Percentiles rank a stretch among this genome's conserved stretches.
phyloP scores from a whole-genome alignment of 92 coral and sea anemone species.

The Micromussa lordhowensis region DNA sequence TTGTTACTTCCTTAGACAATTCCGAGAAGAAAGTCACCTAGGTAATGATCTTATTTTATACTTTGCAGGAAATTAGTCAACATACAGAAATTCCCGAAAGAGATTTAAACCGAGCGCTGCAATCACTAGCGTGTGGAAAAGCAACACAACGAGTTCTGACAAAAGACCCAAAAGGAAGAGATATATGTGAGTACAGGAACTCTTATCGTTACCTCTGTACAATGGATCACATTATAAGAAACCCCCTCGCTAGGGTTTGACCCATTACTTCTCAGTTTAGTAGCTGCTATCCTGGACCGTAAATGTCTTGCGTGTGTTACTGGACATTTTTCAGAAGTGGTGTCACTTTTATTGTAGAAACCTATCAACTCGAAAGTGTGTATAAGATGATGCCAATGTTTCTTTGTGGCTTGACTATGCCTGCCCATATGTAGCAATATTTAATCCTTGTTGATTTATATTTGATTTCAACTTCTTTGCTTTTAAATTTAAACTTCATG shows the following conservation, averaged over 20 bases:
- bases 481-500: no score
- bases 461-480: no score
- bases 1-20: not conserved
- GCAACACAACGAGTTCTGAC: slow-evolving; percentile 92
- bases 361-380: no score
- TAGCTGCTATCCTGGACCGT: not conserved
- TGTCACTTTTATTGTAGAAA: not conserved
- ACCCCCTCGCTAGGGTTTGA: not conserved
- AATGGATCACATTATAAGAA: no score
- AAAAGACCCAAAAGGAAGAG: slow-evolving; percentile 97
- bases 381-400: no score
- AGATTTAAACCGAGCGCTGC: slow-evolving; percentile 94
- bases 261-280: not conserved
- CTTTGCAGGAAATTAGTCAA: slow-evolving; percentile 85
- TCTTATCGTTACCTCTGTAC: not conserved
- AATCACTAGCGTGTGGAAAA: slow-evolving; percentile 96
- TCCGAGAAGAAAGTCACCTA: not conserved
- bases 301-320: not conserved
- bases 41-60: not conserved
- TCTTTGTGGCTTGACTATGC: no score
- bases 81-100: slow-evolving; percentile 96
- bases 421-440: no score
- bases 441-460: no score
- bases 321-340: not conserved
- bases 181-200: slow-evolving; percentile 71